Percentiles rank a stretch among this genome's conserved stretches.
Conservation (phyloP, 1,140 invertebrate species). For the Phymastichus coffea region DNA sequence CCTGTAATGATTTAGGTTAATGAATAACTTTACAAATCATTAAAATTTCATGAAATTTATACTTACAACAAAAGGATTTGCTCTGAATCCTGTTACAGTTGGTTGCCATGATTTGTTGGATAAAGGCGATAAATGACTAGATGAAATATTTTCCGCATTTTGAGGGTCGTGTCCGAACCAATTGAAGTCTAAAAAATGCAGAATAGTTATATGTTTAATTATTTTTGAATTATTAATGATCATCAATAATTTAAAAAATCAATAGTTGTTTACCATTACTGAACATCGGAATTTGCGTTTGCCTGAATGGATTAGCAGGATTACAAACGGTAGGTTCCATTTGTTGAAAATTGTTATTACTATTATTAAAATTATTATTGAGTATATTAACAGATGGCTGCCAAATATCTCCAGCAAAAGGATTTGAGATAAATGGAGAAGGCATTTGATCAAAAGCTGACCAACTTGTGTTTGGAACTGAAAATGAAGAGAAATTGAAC, state of each 20-base stretch:
- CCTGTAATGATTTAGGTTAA: too few relatives aligned
- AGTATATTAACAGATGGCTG: constrained; percentile 47
- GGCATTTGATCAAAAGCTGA: constrained; percentile 42
- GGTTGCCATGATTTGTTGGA: constrained; percentile 54
- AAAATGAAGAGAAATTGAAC: constrained; percentile 25
- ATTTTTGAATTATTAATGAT: constrained; percentile 11
- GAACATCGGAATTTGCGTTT: constrained; percentile 41
- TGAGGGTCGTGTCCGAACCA: constrained; percentile 47
- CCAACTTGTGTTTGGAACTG: constrained; percentile 47
- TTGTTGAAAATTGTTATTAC: constrained; percentile 44
- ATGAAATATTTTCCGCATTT: constrained; percentile 51
- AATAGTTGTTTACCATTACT: constrained; percentile 46
- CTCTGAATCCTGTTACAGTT: constrained; percentile 49
- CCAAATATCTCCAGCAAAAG: constrained; percentile 50
- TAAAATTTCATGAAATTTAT: constrained; percentile 14
- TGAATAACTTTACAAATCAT: too few relatives aligned
- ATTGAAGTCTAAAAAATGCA: constrained; percentile 41
- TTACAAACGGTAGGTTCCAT: constrained; percentile 45
- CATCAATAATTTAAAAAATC: background rate
- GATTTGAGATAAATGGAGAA: constrained; percentile 50
- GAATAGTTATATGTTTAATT: constrained; percentile 16
- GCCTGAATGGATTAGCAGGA: constrained; percentile 50
- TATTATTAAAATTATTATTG: constrained; percentile 40
- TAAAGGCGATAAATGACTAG: constrained; percentile 51
- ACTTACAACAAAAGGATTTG: constrained; percentile 54